Evolutionary conservation across 2,888 invertebrate genomes (phyloP), one percentile per base, ranked within the genome.

Genomic region (Rhingia campestris): DNA sequence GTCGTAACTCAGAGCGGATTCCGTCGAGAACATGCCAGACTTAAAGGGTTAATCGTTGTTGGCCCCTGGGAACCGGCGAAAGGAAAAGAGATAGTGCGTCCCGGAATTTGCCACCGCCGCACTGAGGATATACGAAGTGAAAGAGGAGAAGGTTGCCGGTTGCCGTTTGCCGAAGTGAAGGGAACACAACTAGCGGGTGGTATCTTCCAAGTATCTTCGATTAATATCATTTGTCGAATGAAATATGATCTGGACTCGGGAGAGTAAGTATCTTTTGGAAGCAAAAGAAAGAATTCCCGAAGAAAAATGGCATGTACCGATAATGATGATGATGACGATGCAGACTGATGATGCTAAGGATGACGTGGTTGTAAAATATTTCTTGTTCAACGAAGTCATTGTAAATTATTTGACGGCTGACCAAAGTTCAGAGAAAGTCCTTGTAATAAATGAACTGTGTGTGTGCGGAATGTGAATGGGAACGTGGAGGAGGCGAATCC

Each of bases 31-130:
- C 10, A 51, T 12, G 10, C 10, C 10, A 66, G 63, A 22, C 64
- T 81, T 70, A 69, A 75, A 70, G 75, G 81, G 75, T 75, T 75
- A 75, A 81, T 64, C 70, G 69, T 47, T 53, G 43, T 32, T 41
- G 43, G 39, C 69, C 35, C 30, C 47, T 4, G 7, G 37, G 14
- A 39, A 6, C 54, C 47, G 39, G 63, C 56, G 43, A 47, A 39
- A 22, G 58, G 53, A 56, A 14, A 39, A 41, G 1, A 49, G 12
- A 37, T 47, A 58, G 35, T 51, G n/a, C n/a, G 39, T 22, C 49
- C 56, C 56, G 70, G 70, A 72, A 72, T 22, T 22, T 72, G 54
- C 56, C 45, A 47, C 37, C 35, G 3, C 12, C 47, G 22, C 22
- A 22, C 22, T 22, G 22, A 22, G 22, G 39, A 37, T 80, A 61